phyloP scores from a whole-genome alignment of 2,888 invertebrate genomes.

The Trichopoda pennipes region DNA sequence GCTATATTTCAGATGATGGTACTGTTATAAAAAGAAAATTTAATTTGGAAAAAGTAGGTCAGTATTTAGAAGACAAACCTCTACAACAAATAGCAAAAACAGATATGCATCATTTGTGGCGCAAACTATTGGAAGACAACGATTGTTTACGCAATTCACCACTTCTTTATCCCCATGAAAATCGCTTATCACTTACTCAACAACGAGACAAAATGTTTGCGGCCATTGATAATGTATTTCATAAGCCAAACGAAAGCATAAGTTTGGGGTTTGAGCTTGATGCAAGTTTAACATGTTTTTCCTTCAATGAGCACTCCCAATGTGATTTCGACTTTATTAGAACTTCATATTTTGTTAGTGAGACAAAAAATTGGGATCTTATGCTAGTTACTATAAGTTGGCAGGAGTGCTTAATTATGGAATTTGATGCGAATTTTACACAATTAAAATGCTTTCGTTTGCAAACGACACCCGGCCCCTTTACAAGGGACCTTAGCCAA shows the following conservation, averaged over 20 bases:
- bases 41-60: conserved; percentile 94
- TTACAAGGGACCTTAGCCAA: conserved; percentile 70
- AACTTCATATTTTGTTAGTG: conserved; percentile 76
- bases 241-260: conserved; percentile 85
- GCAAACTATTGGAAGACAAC: conserved; percentile 88
- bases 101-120: conserved; percentile 89
- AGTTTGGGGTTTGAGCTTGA: conserved; percentile 84
- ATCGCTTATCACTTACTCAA: conserved; percentile 89
- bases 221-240: conserved; percentile 86
- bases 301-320: conserved; percentile 66
- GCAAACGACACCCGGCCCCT: conserved; percentile 81
- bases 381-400: conserved; percentile 74
- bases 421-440: conserved; percentile 77
- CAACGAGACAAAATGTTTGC: conserved; percentile 87
- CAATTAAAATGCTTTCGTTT: conserved; percentile 82
- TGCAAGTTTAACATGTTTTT: conserved; percentile 82
- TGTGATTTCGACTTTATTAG: conserved; percentile 70
- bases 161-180: conserved; percentile 88
- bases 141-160: conserved; percentile 87
- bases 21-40: conserved; percentile 83
- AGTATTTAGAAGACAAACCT: conserved; percentile 91
- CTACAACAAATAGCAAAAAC: conserved; percentile 84
- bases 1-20: conserved; percentile 71
- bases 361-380: conserved; percentile 74
- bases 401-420: conserved; percentile 77